A percentile compares a stretch with the other conserved stretches of the same genome.
Conservation (phyloP, 2,888 invertebrate genomes). For the Conops quadrifasciatus region DNA sequence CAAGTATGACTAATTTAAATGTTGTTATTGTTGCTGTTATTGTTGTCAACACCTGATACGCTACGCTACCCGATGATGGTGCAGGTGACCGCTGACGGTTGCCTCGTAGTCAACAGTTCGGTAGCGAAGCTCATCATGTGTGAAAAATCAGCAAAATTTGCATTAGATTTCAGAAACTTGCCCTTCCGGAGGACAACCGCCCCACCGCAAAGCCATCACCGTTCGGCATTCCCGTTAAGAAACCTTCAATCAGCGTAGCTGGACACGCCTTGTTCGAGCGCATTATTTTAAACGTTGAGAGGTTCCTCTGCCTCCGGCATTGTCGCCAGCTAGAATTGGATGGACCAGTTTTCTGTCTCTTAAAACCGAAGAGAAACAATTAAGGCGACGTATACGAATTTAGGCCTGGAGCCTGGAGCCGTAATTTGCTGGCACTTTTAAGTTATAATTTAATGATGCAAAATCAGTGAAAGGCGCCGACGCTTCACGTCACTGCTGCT, state of each 20-base stretch:
- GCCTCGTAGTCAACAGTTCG: not conserved
- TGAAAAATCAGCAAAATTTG: not conserved
- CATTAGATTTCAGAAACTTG: slow-evolving; percentile 1
- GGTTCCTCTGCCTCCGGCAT: not conserved
- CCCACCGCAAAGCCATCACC: not conserved
- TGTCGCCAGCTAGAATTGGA: slow-evolving; percentile 3
- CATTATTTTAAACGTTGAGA: not conserved
- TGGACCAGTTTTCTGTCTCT: not conserved
- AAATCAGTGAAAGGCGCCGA: not conserved
- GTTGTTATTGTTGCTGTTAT: slow-evolving; percentile 1
- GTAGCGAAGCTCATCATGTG: not conserved
- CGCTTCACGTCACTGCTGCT: not conserved
- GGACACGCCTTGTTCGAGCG: not conserved
- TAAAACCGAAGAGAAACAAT: not conserved
- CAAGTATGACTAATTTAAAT: not conserved
- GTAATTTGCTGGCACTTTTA: slow-evolving; percentile 16
- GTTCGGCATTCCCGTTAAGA: no score
- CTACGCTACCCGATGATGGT: slow-evolving; percentile 8
- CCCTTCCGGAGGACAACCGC: not conserved
- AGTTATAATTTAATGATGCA: slow-evolving; percentile 20
- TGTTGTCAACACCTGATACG: slow-evolving; percentile 19
- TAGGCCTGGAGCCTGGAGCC: not conserved
- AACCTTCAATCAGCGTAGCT: no score
- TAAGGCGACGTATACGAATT: slow-evolving; percentile 4
- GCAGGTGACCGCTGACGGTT: slow-evolving; percentile 5